phyloP scores from a whole-genome alignment of 2,113 vertebrate species.

The Manacus vitellinus region DNA sequence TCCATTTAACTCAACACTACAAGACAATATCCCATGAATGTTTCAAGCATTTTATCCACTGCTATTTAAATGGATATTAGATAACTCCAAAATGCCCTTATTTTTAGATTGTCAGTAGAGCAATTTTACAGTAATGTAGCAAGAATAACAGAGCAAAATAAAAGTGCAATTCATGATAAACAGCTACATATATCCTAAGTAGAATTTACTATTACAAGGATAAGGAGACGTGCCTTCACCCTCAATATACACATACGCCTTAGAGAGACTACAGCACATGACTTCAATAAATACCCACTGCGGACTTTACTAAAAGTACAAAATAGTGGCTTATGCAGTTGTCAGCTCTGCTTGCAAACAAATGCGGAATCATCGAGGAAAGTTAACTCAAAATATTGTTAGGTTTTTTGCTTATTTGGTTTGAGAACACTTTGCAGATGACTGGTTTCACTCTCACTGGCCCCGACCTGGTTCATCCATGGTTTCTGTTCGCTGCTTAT shows the following conservation, averaged over 20 bases:
- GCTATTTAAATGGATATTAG: background rate
- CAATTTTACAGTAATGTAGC: background rate
- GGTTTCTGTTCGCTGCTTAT: accelerated
- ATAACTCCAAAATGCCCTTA: background rate
- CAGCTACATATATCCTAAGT: background rate
- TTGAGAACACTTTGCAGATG: background rate
- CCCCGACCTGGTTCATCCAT: background rate
- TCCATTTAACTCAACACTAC: background rate
- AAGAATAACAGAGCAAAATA: background rate
- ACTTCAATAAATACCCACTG: background rate
- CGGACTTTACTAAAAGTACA: background rate
- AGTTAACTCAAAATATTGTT: background rate
- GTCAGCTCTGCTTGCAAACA: background rate
- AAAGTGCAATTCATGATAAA: background rate
- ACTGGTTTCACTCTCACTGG: background rate
- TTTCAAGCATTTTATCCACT: background rate
- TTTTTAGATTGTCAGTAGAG: background rate
- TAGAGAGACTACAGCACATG: background rate
- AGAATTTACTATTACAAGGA: background rate
- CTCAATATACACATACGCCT: background rate
- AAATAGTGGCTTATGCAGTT: background rate
- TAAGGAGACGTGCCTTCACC: background rate
- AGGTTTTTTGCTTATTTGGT: background rate
- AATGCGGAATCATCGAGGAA: background rate
- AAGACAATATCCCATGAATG: background rate